Conservation (phyloP, 2,113 vertebrate species). For the Aldabrachelys gigantea region DNA sequence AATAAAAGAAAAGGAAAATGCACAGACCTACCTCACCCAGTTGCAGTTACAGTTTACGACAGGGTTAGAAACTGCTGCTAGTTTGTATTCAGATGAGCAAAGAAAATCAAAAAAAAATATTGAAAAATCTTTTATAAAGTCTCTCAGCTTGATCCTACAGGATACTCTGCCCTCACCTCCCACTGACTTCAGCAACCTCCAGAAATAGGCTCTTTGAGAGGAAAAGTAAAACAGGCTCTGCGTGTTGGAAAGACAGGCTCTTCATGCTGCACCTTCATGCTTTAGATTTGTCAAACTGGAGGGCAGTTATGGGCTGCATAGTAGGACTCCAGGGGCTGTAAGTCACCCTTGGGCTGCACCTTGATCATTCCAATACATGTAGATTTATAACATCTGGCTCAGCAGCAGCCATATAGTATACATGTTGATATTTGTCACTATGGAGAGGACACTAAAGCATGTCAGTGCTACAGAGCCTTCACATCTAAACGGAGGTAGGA, state of each 20-base stretch:
- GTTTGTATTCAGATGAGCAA: not conserved
- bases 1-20: slow-evolving; percentile 8
- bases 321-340: not conserved
- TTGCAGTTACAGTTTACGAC: not conserved
- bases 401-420: not conserved
- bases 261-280: not conserved
- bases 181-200: not conserved
- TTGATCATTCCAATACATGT: not conserved
- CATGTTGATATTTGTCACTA: not conserved
- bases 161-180: not conserved
- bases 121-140: not conserved
- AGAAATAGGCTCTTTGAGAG: not conserved
- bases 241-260: not conserved
- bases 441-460: not conserved
- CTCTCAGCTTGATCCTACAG: not conserved
- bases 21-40: not conserved
- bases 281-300: not conserved
- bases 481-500: not conserved
- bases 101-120: not conserved
- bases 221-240: not conserved
- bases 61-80: not conserved
- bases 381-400: not conserved
- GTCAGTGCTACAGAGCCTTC: not conserved
- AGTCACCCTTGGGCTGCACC: not conserved
- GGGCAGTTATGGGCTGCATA: rapidly evolving